Conservation (phyloP, 2,113 vertebrate genomes). For the Nicator chloris region DNA sequence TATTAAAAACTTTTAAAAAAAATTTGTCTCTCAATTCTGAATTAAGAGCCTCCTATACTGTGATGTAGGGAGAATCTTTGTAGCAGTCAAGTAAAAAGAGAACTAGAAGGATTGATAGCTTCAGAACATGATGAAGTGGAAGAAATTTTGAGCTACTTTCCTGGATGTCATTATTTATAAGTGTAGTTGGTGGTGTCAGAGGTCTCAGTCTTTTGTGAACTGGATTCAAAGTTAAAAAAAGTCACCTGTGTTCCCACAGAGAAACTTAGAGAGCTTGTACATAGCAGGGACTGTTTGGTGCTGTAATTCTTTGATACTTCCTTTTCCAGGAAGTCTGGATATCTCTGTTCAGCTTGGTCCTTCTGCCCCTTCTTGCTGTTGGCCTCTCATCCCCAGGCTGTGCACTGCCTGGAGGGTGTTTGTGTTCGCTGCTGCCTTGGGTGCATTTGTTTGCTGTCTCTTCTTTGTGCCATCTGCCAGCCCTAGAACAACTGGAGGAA, state of each 20-base stretch:
- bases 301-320: neutral
- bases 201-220: neutral
- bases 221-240: neutral
- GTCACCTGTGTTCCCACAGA: neutral
- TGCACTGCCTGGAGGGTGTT: neutral
- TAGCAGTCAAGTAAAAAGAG: neutral
- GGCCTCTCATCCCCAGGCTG: neutral
- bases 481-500: neutral
- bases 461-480: neutral
- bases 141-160: neutral
- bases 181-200: neutral
- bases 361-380: neutral
- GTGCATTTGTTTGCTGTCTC: neutral
- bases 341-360: neutral
- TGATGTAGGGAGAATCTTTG: neutral
- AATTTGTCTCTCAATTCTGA: neutral
- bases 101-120: neutral
- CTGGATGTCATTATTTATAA: neutral
- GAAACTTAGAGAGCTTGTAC: neutral
- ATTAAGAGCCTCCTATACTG: neutral
- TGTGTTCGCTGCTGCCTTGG: neutral
- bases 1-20: neutral
- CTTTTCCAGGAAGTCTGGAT: neutral
- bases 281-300: neutral
- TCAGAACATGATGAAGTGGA: neutral